Percentiles rank a stretch among this genome's conserved stretches.
These are phyloP conservation scores for Anastrepha obliqua DNA, from an alignment of 1,140 invertebrate species.

Conservation along the genomic window DNA sequence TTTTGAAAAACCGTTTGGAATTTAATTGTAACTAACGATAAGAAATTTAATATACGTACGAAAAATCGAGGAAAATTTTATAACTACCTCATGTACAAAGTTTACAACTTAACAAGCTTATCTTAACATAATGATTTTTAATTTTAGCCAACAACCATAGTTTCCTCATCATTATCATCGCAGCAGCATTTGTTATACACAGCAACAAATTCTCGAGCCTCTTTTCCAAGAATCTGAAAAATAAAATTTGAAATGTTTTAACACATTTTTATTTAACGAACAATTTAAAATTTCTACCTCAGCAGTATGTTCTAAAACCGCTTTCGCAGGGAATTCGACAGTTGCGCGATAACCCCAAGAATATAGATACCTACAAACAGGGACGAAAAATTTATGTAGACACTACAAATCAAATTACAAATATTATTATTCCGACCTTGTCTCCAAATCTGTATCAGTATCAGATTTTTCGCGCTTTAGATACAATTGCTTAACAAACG, in stretches of 20 bases:
- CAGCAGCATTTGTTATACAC: conserved; percentile 33
- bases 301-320: conserved; percentile 43
- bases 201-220: conserved; percentile 12
- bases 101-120: not conserved
- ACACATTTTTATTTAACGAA: too few species aligned
- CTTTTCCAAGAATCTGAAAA: conserved; percentile 36
- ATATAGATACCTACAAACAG: conserved; percentile 47
- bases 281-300: conserved; percentile 23
- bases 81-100: too few species aligned
- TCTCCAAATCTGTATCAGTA: conserved; percentile 54
- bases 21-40: too few species aligned
- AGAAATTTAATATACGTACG: too few species aligned
- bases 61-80: too few species aligned
- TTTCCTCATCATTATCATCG: not conserved
- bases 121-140: not conserved
- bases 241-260: not conserved
- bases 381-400: too few species aligned
- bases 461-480: conserved; percentile 62
- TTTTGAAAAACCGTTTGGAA: too few species aligned
- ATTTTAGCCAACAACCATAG: conserved; percentile 15
- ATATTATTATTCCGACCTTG: conserved; percentile 32
- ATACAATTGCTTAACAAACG: conserved; percentile 68
- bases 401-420: not conserved
- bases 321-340: conserved; percentile 53
- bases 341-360: conserved; percentile 55